Evolutionary conservation across 2,113 vertebrate genomes (phyloP).

Genomic region (Tenebrosternarchus preto): DNA sequence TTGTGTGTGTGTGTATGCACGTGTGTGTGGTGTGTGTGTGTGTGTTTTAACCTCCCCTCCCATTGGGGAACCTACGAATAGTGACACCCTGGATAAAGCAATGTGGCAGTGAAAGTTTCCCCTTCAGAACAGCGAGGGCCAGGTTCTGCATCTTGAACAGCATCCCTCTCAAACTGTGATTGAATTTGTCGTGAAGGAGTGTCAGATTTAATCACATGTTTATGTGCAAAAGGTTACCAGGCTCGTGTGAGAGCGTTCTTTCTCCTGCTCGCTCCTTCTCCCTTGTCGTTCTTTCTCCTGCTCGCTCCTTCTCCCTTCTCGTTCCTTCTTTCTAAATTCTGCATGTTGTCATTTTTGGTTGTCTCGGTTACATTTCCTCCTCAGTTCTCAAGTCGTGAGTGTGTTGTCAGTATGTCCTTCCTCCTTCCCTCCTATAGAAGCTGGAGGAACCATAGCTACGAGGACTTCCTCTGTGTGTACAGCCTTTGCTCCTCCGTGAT

Average conservation of each 20-base stretch:
- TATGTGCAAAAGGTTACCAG: constrained; percentile 81
- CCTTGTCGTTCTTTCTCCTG: constrained; percentile 1
- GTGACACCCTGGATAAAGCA: constrained; percentile 54
- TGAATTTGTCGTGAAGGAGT: constrained; percentile 88
- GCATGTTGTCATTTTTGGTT: constrained; percentile 18
- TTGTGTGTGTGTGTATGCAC: constrained; percentile 10
- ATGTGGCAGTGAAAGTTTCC: constrained; percentile 56
- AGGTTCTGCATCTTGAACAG: constrained; percentile 84
- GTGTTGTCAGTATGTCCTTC: background rate
- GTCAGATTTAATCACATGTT: constrained; percentile 86
- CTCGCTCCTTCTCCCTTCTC: background rate
- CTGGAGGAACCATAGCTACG: background rate
- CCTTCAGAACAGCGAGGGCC: constrained; percentile 63
- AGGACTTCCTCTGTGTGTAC: constrained; percentile 2
- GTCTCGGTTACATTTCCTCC: constrained; percentile 26
- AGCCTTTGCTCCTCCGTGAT: constrained; percentile 10
- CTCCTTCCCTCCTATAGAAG: constrained; percentile 6
- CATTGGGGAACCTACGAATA: constrained; percentile 48
- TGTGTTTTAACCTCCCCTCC: constrained; percentile 46
- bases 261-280: constrained; percentile 6
- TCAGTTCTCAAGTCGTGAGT: constrained; percentile 24
- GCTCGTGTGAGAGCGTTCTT: constrained; percentile 60
- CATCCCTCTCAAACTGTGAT: constrained; percentile 83
- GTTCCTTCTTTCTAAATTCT: constrained; percentile 6
- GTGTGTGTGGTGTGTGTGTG: constrained; percentile 44